Evolutionary conservation across 2,888 invertebrate genomes (phyloP).

Genomic region (Ectropis crepuscularia): DNA sequence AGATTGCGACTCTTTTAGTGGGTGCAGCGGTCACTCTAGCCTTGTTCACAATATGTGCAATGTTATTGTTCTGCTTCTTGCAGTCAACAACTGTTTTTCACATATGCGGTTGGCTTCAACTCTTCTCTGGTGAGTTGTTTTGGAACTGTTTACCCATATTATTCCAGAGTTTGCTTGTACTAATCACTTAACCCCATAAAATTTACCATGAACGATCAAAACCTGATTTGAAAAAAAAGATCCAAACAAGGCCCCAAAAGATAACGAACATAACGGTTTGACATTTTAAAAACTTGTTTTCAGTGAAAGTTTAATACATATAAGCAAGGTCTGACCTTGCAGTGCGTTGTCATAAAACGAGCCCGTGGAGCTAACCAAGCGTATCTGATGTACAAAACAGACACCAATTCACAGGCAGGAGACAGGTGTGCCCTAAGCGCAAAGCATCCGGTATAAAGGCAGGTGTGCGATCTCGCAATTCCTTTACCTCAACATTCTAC

Average conservation of each 20-base stretch:
- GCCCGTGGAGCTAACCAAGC: constrained; percentile 38
- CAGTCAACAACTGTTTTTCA: constrained; percentile 96
- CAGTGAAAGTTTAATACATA: constrained; percentile 59
- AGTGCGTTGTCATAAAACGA: constrained; percentile 48
- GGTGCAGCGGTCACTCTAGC: constrained; percentile 94
- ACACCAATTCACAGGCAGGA: constrained; percentile 22
- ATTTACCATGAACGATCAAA: background rate
- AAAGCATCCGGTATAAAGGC: constrained; percentile 34
- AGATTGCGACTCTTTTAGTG: constrained; percentile 95
- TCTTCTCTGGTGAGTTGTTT: constrained; percentile 93
- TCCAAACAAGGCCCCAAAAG: constrained; percentile 22
- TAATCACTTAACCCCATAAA: background rate
- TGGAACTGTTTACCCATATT: background rate
- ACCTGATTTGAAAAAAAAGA: constrained; percentile 2
- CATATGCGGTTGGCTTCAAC: constrained; percentile 97
- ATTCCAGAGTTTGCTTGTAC: constrained; percentile 3
- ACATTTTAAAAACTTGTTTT: constrained; percentile 40
- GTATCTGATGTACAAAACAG: constrained; percentile 20
- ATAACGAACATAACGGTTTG: constrained; percentile 41
- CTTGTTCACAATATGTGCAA: constrained; percentile 93
- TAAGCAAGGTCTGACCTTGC: constrained; percentile 54
- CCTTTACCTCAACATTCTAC: constrained; percentile 25
- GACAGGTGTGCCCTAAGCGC: constrained; percentile 27
- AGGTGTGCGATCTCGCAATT: constrained; percentile 34
- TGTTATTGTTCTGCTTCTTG: constrained; percentile 97